Evolutionary conservation across 1,140 invertebrate species (phyloP), one percentile per base, ranked within the genome.

Genomic region (Lanistes nyassanus): DNA sequence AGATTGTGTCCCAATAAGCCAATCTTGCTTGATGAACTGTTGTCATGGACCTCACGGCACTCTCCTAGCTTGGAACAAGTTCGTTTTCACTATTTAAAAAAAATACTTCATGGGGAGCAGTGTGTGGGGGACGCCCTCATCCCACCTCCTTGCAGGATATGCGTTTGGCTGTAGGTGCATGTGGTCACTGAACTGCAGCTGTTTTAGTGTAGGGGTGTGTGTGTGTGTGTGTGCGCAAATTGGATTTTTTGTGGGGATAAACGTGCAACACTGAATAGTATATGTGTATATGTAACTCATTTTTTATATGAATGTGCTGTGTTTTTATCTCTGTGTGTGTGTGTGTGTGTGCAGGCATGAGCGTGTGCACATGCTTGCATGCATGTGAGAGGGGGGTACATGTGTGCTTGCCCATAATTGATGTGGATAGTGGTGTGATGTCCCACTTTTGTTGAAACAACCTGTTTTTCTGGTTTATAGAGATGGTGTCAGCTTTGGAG

Each of bases 201-300:
- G 34, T 68, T 9, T 62, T 29, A 29, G 7, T 62, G 58, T 62
- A 31, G 26, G 58, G 26, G 58, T 7, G 58, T 62, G 39, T 68
- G 66, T 47, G 73, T 51, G 39, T 74, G 31, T 64, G 56, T 74
- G 73, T 74, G 64, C 47, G 65, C 51, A 16, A 1, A 67, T 16
- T 37, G n/a, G 29, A 19, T 21, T 65, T 16, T 7, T 7, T 65
- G 26, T 60, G 56, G 23, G n/a, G 56, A 6, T 6, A 23, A 29
- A 26, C n/a, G 7, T 11, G 31, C 31, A 6, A 60, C 56, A 26
- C 7, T 60, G 7, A 7, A 11, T 11, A 26, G 31, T 60, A 60
- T 60, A 60, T 60, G 31, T 60, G 31, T n/a, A 60, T 60, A 60
- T 60, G 31, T 60, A 60, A 26, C 7, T 60, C 7, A 9, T 26